Percentiles rank a stretch among this genome's conserved stretches.
Evolutionary conservation across 2,888 invertebrate species (phyloP).

Genomic region (Leucoptera coffeella): DNA sequence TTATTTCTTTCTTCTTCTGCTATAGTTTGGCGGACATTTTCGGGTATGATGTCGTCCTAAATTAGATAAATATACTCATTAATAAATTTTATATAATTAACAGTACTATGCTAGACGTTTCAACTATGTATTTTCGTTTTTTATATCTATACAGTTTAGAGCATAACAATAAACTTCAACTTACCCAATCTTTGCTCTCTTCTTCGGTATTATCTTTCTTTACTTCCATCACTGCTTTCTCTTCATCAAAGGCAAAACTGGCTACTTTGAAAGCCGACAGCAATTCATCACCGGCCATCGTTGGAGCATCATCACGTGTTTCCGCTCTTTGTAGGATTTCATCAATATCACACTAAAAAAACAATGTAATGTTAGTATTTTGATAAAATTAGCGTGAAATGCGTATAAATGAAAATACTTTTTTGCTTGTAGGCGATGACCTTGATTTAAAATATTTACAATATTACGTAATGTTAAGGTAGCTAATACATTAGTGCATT

Average conservation of each 20-base stretch:
- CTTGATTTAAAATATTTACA: no score
- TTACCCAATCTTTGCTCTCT: conserved; percentile 68
- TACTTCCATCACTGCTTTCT: conserved; percentile 57
- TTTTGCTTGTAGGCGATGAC: no score
- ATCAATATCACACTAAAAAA: conserved; percentile 87
- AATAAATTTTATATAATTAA: not conserved
- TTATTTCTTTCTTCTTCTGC: conserved; percentile 87
- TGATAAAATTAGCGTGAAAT: no score
- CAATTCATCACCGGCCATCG: conserved; percentile 86
- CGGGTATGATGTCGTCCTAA: conserved; percentile 96
- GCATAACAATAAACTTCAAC: no score
- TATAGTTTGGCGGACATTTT: conserved; percentile 80
- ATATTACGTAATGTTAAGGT: no score
- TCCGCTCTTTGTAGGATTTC: conserved; percentile 95
- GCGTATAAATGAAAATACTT: no score
- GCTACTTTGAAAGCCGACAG: conserved; percentile 95
- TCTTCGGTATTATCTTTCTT: conserved; percentile 35
- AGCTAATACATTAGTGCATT: no score
- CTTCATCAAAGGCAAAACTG: conserved; percentile 94
- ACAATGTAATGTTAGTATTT: conserved; percentile 1
- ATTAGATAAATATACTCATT: conserved; percentile 8
- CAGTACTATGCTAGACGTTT: no score
- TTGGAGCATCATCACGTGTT: conserved; percentile 86
- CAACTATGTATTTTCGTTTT: no score
- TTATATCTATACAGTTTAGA: no score